Percentiles rank a stretch among this genome's conserved stretches.
phyloP scores from a whole-genome alignment of 2,113 vertebrate species.

The Illadopsis cleaveri region DNA sequence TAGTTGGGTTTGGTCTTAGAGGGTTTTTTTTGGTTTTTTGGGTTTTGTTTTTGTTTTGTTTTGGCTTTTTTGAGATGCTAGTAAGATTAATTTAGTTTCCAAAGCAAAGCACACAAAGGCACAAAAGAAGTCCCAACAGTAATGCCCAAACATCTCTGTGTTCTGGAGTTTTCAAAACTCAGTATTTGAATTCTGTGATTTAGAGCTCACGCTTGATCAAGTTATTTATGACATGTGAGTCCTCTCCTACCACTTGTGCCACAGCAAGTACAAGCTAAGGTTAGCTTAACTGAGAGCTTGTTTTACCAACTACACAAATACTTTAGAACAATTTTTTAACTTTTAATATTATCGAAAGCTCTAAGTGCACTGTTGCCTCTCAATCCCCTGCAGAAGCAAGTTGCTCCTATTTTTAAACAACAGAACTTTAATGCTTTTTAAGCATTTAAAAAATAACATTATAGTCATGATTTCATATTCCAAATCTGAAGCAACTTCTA shows the following conservation, averaged over 20 bases:
- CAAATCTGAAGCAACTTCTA: not conserved
- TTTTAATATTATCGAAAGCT: not conserved
- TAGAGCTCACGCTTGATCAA: not conserved
- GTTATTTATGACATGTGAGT: accelerated
- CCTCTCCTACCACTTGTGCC: not conserved
- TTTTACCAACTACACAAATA: not conserved
- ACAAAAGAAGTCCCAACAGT: not conserved
- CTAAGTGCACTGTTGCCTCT: not conserved
- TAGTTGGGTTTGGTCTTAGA: not conserved
- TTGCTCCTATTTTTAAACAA: not conserved
- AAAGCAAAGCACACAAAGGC: not conserved
- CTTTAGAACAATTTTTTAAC: not conserved
- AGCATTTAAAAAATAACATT: not conserved
- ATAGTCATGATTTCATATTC: not conserved
- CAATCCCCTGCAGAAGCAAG: not conserved
- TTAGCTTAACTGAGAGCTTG: not conserved
- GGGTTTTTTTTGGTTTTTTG: no score
- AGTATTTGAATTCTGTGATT: not conserved
- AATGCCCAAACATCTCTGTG: not conserved
- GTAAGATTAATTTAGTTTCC: not conserved
- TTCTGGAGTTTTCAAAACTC: not conserved
- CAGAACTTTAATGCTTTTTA: not conserved
- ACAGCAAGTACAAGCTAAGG: not conserved
- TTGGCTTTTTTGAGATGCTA: not conserved
- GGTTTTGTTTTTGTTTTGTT: not conserved